Percentiles rank a stretch among this genome's conserved stretches.
Evolutionary conservation across 2,113 vertebrate species (phyloP).

Genomic region (Tragelaphus strepsiceros): DNA sequence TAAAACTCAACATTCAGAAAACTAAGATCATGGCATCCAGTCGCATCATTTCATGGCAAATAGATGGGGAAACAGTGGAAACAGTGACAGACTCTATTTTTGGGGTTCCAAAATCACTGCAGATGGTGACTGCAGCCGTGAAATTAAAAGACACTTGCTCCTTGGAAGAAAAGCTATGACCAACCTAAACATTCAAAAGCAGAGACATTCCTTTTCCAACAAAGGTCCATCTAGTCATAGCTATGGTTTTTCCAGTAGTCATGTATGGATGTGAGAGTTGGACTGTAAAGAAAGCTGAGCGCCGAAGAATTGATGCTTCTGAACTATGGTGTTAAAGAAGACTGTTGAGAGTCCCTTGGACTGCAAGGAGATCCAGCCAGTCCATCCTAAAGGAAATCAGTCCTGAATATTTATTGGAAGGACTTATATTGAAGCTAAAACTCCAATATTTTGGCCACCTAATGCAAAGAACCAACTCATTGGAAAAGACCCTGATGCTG

Average conservation of each 20-base stretch:
- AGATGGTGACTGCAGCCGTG: background rate
- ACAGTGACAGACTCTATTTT: background rate
- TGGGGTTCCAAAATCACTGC: background rate
- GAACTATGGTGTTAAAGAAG: background rate
- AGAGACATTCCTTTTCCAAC: too few species aligned
- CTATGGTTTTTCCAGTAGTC: background rate
- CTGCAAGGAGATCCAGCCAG: background rate
- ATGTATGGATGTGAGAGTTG: background rate
- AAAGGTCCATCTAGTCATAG: background rate
- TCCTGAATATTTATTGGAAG: background rate
- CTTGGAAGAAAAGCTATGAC: background rate
- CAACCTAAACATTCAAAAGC: background rate
- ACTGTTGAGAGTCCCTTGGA: background rate
- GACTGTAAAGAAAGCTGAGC: background rate
- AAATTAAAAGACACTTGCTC: background rate
- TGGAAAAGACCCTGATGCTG: background rate
- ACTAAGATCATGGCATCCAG: rapidly evolving
- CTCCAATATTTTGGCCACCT: background rate
- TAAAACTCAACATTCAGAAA: background rate
- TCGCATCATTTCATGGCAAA: background rate
- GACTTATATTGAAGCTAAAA: background rate
- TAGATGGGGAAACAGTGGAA: background rate
- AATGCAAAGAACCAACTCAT: rapidly evolving
- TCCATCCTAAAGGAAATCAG: background rate
- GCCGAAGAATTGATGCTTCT: background rate